phyloP scores from a whole-genome alignment of 2,888 invertebrate species.

The Spicauda simplicius region DNA sequence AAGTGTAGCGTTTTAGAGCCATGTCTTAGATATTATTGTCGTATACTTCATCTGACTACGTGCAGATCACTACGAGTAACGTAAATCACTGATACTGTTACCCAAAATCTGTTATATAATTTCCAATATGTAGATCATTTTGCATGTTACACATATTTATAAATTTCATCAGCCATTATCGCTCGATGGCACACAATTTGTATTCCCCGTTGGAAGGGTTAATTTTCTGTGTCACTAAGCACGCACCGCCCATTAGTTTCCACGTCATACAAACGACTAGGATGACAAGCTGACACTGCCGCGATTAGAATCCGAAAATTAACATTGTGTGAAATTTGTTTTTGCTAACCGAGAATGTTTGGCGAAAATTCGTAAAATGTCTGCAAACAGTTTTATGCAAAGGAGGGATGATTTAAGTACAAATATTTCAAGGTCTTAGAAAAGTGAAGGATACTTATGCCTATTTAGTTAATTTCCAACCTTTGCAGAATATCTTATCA shows the following conservation, averaged over 20 bases:
- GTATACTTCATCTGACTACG: no score
- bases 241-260: conserved; percentile 9
- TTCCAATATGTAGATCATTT: background rate
- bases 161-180: conserved; percentile 9
- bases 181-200: conserved; percentile 11
- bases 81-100: no score
- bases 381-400: no score
- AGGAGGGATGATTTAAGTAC: background rate
- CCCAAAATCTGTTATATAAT: no score
- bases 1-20: no score
- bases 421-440: background rate
- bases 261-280: conserved; percentile 12
- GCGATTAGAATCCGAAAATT: conserved; percentile 15
- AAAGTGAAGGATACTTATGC: background rate
- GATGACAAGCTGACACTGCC: conserved; percentile 15
- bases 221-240: conserved; percentile 30
- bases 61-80: no score
- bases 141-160: background rate
- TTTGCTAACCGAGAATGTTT: background rate
- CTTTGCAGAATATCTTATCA: no score
- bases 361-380: background rate
- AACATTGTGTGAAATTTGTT: conserved; percentile 1
- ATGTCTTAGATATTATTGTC: no score
- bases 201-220: conserved; percentile 18
- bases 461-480: background rate